These are phyloP conservation scores for Leptinotarsa haldemani DNA, from an alignment of 2,888 invertebrate species.

Conservation along the genomic window DNA sequence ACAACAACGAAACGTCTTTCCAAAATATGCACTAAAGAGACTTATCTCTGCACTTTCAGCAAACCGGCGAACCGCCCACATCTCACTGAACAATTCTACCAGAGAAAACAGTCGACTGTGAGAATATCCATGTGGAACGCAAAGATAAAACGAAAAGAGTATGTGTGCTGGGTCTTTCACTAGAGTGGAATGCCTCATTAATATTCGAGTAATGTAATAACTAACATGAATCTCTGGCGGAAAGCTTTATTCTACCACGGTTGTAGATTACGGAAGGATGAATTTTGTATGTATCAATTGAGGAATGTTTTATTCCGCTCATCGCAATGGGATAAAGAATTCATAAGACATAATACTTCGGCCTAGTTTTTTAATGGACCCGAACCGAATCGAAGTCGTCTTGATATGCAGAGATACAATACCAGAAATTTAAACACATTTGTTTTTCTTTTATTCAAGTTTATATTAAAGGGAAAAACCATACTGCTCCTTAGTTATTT, in stretches of 20 bases:
- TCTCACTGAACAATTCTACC: not conserved
- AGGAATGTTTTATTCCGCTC: not conserved
- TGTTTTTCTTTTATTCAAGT: too few relatives aligned
- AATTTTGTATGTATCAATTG: constrained; percentile 15
- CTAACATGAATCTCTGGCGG: constrained; percentile 3
- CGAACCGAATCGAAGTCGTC: too few relatives aligned
- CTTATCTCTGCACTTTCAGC: not conserved
- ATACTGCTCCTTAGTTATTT: too few relatives aligned
- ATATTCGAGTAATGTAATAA: constrained; percentile 5
- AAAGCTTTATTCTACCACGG: not conserved
- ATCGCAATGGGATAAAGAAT: not conserved
- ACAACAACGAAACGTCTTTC: too few relatives aligned
- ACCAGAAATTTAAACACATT: too few relatives aligned
- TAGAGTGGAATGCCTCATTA: constrained; percentile 1
- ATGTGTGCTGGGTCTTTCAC: not conserved
- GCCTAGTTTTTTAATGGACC: too few relatives aligned
- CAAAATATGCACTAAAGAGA: not conserved
- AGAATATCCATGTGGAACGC: constrained; percentile 1
- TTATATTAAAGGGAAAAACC: too few relatives aligned
- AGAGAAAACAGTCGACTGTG: constrained; percentile 7
- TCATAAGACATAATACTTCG: not conserved
- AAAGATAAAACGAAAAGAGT: not conserved
- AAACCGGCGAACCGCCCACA: not conserved
- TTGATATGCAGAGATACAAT: too few relatives aligned
- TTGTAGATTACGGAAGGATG: not conserved